Percentiles rank a stretch among this genome's conserved stretches.
These are phyloP conservation scores for Aphaenogaster rudis DNA, from an alignment of 1,140 invertebrate species.

Conservation along the genomic window DNA sequence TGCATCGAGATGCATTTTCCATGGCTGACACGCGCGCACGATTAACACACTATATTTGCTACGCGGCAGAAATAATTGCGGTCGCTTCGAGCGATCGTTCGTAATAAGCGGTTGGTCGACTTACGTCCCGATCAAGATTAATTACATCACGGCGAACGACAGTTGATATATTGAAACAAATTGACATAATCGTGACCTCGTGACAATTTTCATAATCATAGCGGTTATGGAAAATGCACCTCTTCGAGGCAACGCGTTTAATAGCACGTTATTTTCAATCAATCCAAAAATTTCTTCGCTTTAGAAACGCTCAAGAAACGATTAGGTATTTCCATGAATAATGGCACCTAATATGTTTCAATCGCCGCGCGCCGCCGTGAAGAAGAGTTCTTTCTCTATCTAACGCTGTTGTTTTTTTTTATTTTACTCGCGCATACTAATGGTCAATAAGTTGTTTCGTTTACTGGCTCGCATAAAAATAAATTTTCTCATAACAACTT, in stretches of 20 bases:
- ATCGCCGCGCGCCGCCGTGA: not conserved
- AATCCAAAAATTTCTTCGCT: not conserved
- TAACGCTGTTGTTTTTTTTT: not conserved
- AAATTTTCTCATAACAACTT: slow-evolving; percentile 56
- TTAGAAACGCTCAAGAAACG: not conserved
- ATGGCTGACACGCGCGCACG: slow-evolving; percentile 3
- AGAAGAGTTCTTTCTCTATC: not conserved
- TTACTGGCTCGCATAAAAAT: not conserved
- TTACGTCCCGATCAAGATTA: slow-evolving; percentile 20
- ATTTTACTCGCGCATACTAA: not conserved
- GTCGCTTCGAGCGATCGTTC: not conserved
- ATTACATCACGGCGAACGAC: not conserved
- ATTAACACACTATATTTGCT: slow-evolving; percentile 27
- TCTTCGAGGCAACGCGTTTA: not conserved
- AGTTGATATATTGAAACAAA: slow-evolving; percentile 22
- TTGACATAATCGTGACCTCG: slow-evolving; percentile 22
- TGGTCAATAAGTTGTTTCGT: slow-evolving; percentile 15
- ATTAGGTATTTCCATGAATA: not conserved
- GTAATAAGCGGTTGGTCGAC: slow-evolving; percentile 28
- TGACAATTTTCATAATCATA: slow-evolving; percentile 28
- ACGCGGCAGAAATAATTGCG: slow-evolving; percentile 30
- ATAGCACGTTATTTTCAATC: slow-evolving; percentile 3
- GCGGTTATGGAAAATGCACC: not conserved
- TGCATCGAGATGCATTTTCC: slow-evolving; percentile 14
- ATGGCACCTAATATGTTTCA: not conserved